Conservation (phyloP, 2,797 vertebrate species). For the Poeciliopsis gracilis region DNA sequence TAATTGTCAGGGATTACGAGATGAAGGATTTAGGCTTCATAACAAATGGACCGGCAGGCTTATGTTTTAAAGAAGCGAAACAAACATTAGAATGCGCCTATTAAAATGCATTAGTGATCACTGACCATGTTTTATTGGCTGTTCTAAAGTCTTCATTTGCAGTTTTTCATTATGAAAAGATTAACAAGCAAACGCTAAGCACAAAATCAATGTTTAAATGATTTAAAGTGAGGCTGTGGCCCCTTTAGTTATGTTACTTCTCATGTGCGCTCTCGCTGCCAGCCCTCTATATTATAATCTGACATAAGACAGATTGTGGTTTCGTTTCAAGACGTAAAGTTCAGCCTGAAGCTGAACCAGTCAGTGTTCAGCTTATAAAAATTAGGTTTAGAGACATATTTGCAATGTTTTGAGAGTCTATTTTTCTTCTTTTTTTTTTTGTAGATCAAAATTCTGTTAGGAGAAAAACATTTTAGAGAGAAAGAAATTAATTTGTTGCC, state of each 20-base stretch:
- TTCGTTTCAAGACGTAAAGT: constrained; percentile 57
- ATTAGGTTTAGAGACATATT: constrained; percentile 39
- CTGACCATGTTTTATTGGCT: constrained; percentile 73
- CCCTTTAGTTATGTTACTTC: constrained; percentile 73
- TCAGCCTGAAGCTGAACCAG: constrained; percentile 58
- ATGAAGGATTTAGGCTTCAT: constrained; percentile 57
- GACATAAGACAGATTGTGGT: constrained; percentile 67
- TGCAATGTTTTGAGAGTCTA: constrained; percentile 14
- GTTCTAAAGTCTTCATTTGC: constrained; percentile 76
- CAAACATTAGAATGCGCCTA: constrained; percentile 62
- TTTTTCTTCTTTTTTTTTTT: constrained; percentile 8
- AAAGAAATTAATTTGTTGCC: neutral
- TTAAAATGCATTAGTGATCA: constrained; percentile 77
- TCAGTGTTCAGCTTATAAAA: constrained; percentile 42
- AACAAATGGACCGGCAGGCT: constrained; percentile 50
- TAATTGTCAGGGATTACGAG: constrained; percentile 60
- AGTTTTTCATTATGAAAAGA: constrained; percentile 77
- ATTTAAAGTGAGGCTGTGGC: constrained; percentile 74
- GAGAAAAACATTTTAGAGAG: neutral
- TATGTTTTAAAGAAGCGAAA: constrained; percentile 61
- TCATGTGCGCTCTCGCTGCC: constrained; percentile 55
- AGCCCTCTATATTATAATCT: constrained; percentile 64
- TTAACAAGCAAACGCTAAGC: constrained; percentile 72
- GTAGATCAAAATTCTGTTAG: neutral
- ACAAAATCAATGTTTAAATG: constrained; percentile 81